A percentile compares a stretch with the other conserved stretches of the same genome.
Evolutionary conservation across 2,113 vertebrate species (phyloP).

Genomic region (Siniperca knerii): DNA sequence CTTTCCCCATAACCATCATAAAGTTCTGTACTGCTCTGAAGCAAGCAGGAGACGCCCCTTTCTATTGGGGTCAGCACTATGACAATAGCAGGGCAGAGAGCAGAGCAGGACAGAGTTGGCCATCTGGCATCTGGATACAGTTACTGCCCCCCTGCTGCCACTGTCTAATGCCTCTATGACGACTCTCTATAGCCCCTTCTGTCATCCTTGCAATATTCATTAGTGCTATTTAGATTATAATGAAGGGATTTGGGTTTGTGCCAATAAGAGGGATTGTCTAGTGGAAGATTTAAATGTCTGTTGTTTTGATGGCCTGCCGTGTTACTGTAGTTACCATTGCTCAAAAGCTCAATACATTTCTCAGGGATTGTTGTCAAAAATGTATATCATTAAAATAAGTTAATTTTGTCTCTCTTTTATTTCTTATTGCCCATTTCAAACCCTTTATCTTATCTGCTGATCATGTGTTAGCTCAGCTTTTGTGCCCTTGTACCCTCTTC

Average conservation of each 20-base stretch:
- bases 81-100: slow-evolving; percentile 48
- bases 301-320: slow-evolving; percentile 25
- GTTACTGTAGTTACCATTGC: background rate
- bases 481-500: slow-evolving; percentile 14
- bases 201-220: slow-evolving; percentile 55
- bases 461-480: slow-evolving; percentile 48
- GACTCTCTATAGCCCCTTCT: slow-evolving; percentile 52
- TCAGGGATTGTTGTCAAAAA: background rate
- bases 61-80: slow-evolving; percentile 17
- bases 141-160: slow-evolving; percentile 55
- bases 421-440: background rate
- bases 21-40: slow-evolving; percentile 12
- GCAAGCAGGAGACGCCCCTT: slow-evolving; percentile 16
- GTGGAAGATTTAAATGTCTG: slow-evolving; percentile 19
- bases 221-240: slow-evolving; percentile 54
- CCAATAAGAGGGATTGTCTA: slow-evolving; percentile 31
- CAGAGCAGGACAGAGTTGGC: slow-evolving; percentile 25
- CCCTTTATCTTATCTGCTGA: background rate
- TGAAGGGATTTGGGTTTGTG: slow-evolving; percentile 43
- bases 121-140: slow-evolving; percentile 65
- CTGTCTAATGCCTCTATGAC: slow-evolving; percentile 43
- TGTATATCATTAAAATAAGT: background rate
- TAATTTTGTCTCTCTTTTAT: background rate
- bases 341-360: slow-evolving; percentile 7
- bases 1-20: slow-evolving; percentile 1